Percentiles rank a stretch among this genome's conserved stretches.
Conservation (phyloP, 92 coral and sea anemone genomes). For the Meandrina meandrites region DNA sequence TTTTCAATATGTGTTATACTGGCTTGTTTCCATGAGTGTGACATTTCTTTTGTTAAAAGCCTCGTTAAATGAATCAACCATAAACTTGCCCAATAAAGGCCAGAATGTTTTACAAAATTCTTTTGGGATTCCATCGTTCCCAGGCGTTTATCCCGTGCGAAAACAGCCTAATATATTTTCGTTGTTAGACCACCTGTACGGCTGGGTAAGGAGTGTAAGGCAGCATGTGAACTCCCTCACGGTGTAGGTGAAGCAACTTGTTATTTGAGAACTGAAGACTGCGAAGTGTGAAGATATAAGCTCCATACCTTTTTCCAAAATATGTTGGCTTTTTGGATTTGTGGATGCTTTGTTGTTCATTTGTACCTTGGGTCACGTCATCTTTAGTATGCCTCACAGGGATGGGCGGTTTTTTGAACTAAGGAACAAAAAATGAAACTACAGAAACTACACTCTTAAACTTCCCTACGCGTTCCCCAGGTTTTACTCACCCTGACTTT, state of each 20-base stretch:
- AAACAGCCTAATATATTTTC: neutral
- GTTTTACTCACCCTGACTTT: neutral
- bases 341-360: neutral
- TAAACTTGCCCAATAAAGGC: neutral
- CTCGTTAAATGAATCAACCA: slow-evolving; percentile 29
- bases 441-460: too few relatives aligned
- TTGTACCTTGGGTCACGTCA: neutral
- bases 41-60: too few relatives aligned
- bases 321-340: neutral
- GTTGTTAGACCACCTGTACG: too few relatives aligned
- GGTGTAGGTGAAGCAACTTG: too few relatives aligned
- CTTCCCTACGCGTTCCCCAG: too few relatives aligned
- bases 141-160: neutral
- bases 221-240: too few relatives aligned
- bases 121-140: slow-evolving; percentile 3
- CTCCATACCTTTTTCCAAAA: slow-evolving; percentile 17
- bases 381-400: slow-evolving; percentile 30
- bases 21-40: too few relatives aligned
- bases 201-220: too few relatives aligned
- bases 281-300: neutral
- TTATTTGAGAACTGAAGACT: too few relatives aligned
- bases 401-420: slow-evolving; percentile 53
- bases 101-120: slow-evolving; percentile 40
- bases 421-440: slow-evolving; percentile 10
- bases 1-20: too few relatives aligned